phyloP scores from a whole-genome alignment of 1,140 invertebrate genomes.

The Penaeus vannamei region DNA sequence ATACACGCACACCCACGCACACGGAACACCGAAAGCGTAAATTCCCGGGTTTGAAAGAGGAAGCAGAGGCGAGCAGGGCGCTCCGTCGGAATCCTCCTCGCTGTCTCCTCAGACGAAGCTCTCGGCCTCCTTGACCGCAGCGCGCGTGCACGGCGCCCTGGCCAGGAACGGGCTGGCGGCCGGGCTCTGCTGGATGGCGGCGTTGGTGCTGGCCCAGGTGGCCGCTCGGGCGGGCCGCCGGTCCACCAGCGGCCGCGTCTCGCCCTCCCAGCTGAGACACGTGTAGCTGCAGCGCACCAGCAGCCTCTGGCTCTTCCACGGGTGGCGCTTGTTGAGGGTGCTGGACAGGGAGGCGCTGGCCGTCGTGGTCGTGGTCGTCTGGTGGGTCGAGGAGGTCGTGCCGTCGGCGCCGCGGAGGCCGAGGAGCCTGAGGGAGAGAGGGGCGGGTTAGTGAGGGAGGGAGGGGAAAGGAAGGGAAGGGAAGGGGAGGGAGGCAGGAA shows the following conservation, averaged over 20 bases:
- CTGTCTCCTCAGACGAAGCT: slow-evolving; percentile 39
- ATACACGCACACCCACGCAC: too few relatives aligned
- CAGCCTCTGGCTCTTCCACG: neutral
- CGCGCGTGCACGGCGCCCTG: slow-evolving; percentile 27
- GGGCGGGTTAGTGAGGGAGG: too few relatives aligned
- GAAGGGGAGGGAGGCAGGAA: too few relatives aligned
- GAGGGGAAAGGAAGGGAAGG: too few relatives aligned
- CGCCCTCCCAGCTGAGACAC: neutral
- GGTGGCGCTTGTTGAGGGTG: neutral
- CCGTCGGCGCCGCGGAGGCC: neutral
- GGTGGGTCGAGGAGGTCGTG: neutral
- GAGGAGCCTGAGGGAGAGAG: neutral
- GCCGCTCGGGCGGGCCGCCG: neutral
- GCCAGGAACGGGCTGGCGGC: slow-evolving; percentile 48
- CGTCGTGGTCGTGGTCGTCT: neutral
- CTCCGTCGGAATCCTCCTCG: neutral
- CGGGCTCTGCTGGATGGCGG: slow-evolving; percentile 7
- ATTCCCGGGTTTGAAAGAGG: too few relatives aligned
- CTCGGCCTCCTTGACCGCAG: slow-evolving; percentile 32
- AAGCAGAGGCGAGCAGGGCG: too few relatives aligned
- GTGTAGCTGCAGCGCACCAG: neutral
- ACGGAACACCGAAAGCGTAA: too few relatives aligned
- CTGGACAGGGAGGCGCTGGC: neutral
- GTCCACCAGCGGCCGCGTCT: neutral
- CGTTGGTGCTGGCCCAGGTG: slow-evolving; percentile 3